A percentile compares a stretch with the other conserved stretches of the same genome.
Evolutionary conservation across 2,797 vertebrate genomes (phyloP).

Genomic region (Cacajao melanocephalus): DNA sequence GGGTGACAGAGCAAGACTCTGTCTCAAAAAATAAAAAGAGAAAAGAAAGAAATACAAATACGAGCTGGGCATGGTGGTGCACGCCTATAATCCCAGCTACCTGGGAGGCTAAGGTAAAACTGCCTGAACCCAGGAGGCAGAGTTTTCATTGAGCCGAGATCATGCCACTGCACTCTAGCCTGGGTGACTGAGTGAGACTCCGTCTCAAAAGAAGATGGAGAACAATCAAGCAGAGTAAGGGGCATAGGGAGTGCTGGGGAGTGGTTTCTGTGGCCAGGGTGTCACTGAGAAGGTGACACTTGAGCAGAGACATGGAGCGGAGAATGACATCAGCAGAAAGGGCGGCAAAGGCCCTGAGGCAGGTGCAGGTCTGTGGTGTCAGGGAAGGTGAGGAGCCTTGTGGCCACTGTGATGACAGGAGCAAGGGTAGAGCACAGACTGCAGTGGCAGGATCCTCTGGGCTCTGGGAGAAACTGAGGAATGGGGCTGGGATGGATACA

Average conservation of each 20-base stretch:
- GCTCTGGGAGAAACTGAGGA: not conserved
- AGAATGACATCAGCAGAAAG: not conserved
- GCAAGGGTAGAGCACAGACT: not conserved
- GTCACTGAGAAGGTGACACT: not conserved
- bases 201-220: not conserved
- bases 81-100: not conserved
- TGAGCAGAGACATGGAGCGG: not conserved
- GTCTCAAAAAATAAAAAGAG: no score
- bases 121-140: not conserved
- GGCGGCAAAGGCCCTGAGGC: not conserved
- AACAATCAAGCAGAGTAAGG: not conserved
- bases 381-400: not conserved
- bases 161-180: not conserved
- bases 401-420: not conserved
- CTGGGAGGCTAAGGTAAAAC: not conserved
- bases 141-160: not conserved
- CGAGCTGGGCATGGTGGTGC: not conserved
- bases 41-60: not conserved
- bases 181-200: not conserved
- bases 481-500: rapidly evolving
- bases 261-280: not conserved
- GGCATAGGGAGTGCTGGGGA: not conserved
- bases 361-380: not conserved
- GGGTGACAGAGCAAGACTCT: no score
- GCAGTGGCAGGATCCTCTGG: not conserved